phyloP scores from a whole-genome alignment of 2,888 invertebrate genomes.

The Drosophila melanosoma region DNA sequence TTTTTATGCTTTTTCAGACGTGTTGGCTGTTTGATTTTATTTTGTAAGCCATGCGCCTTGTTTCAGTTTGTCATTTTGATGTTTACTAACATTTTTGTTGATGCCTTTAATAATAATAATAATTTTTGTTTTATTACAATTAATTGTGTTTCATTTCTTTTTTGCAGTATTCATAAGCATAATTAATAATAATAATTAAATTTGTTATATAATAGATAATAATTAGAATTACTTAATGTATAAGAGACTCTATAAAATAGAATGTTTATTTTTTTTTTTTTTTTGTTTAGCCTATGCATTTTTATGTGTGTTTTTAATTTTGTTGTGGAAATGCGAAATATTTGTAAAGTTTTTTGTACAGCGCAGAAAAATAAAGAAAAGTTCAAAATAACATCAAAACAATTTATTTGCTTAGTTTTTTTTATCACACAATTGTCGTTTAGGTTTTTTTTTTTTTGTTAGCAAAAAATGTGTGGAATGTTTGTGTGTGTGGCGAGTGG shows the following conservation, averaged over 20 bases:
- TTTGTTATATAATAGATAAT: constrained; percentile 80
- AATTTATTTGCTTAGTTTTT: constrained; percentile 37
- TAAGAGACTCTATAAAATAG: constrained; percentile 80
- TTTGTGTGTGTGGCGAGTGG: constrained; percentile 20
- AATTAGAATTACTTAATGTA: constrained; percentile 79
- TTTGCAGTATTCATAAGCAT: constrained; percentile 70
- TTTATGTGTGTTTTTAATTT: constrained; percentile 20
- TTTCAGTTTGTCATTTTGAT: constrained; percentile 52
- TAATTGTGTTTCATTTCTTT: constrained; percentile 57
- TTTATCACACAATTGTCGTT: constrained; percentile 76
- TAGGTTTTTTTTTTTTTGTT: constrained; percentile 41
- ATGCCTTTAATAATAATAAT: constrained; percentile 62
- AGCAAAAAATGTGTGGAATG: constrained; percentile 44
- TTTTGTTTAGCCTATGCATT: constrained; percentile 23
- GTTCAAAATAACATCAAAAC: constrained; percentile 58
- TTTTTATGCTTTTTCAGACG: constrained; percentile 62
- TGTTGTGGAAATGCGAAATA: constrained; percentile 32
- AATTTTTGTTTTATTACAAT: constrained; percentile 67
- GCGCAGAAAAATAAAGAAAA: constrained; percentile 37
- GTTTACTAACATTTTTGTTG: constrained; percentile 70
- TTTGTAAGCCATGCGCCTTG: constrained; percentile 51
- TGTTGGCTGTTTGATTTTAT: constrained; percentile 46
- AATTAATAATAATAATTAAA: constrained; percentile 81
- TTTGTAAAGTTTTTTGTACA: constrained; percentile 57
- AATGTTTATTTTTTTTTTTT: constrained; percentile 42